A percentile compares a stretch with the other conserved stretches of the same genome.
phyloP scores from a whole-genome alignment of 1,140 invertebrate species.

The Cylas formicarius region DNA sequence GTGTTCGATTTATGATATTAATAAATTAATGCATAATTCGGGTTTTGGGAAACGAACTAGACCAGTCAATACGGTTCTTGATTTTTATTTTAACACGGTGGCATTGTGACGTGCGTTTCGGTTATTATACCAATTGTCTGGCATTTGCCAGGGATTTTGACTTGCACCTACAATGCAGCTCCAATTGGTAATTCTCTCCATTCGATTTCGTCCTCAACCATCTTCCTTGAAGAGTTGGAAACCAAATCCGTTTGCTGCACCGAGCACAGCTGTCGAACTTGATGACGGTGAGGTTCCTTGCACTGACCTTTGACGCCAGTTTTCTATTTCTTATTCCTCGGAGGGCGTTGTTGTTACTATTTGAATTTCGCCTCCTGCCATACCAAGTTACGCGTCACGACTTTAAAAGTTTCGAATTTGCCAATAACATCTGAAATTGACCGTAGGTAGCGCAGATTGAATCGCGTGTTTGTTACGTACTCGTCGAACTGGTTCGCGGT shows the following conservation, averaged over 20 bases:
- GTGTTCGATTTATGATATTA: too few relatives aligned
- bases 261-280: slow-evolving; percentile 17
- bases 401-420: slow-evolving; percentile 21
- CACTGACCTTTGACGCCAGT: slow-evolving; percentile 11
- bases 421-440: slow-evolving; percentile 9
- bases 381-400: slow-evolving; percentile 21
- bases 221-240: slow-evolving; percentile 16
- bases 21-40: too few relatives aligned
- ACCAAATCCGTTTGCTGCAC: slow-evolving; percentile 16
- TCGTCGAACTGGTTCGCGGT: slow-evolving; percentile 14
- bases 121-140: slow-evolving; percentile 23
- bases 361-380: slow-evolving; percentile 22
- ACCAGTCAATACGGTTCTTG: too few relatives aligned
- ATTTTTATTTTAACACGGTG: too few relatives aligned
- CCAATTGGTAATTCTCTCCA: slow-evolving; percentile 14
- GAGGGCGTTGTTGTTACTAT: slow-evolving; percentile 17
- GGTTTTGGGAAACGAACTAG: too few relatives aligned
- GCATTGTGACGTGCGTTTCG: slow-evolving; percentile 18
- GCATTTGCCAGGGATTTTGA: slow-evolving; percentile 23
- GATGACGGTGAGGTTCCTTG: slow-evolving; percentile 15
- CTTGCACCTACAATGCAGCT: slow-evolving; percentile 11
- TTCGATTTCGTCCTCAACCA: slow-evolving; percentile 6
- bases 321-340: slow-evolving; percentile 15
- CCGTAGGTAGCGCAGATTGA: slow-evolving; percentile 26
- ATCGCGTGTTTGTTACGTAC: slow-evolving; percentile 19